phyloP scores from a whole-genome alignment of 2,888 invertebrate species.

The Dasypolia templi region DNA sequence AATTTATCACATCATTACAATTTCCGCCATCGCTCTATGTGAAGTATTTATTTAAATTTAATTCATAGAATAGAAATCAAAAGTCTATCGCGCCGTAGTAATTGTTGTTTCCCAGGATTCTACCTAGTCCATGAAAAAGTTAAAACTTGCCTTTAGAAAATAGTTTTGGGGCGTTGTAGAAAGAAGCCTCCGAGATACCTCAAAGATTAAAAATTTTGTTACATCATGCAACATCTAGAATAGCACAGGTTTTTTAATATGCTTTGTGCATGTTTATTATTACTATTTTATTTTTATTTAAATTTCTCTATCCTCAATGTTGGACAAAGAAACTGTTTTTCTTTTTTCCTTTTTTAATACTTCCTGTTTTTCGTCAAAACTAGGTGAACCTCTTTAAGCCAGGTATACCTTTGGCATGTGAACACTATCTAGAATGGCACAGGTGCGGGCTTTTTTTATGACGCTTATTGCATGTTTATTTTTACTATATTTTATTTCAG shows the following conservation, averaged over 20 bases:
- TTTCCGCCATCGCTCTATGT: slow-evolving; percentile 39
- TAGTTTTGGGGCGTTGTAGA: slow-evolving; percentile 43
- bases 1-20: slow-evolving; percentile 30
- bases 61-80: slow-evolving; percentile 34
- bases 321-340: not conserved
- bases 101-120: slow-evolving; percentile 46
- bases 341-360: not conserved
- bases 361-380: not conserved
- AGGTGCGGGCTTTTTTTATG: not conserved
- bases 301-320: not conserved
- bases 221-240: slow-evolving; percentile 30
- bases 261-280: not conserved
- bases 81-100: slow-evolving; percentile 54
- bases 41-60: slow-evolving; percentile 17
- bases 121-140: slow-evolving; percentile 42
- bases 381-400: no score
- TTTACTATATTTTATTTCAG: not conserved
- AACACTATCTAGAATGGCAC: slow-evolving; percentile 12
- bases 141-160: slow-evolving; percentile 32
- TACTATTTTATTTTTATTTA: not conserved
- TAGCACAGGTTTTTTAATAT: not conserved
- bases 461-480: not conserved
- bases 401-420: no score
- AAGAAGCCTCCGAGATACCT: slow-evolving; percentile 59
- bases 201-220: slow-evolving; percentile 50